Evolutionary conservation across 1,140 invertebrate genomes (phyloP).

Genomic region (Sarcophaga peregrina): DNA sequence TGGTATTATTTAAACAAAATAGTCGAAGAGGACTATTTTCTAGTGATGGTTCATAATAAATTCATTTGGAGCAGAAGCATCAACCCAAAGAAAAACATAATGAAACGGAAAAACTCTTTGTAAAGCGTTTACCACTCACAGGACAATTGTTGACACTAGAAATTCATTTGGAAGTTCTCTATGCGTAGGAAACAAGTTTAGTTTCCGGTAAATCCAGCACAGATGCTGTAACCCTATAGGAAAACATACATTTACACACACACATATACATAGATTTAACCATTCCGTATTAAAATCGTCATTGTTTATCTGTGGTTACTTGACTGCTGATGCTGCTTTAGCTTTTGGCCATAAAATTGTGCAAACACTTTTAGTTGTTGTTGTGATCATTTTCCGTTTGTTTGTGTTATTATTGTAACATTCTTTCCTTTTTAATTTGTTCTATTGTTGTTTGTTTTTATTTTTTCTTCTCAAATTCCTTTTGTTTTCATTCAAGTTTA

Average conservation of each 20-base stretch:
- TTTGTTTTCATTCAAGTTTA: no score
- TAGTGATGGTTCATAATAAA: no score
- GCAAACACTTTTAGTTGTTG: background rate
- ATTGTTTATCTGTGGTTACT: background rate
- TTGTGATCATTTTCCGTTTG: no score
- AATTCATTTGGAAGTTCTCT: background rate
- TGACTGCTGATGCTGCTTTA: background rate
- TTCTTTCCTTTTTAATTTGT: no score
- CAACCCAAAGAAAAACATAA: background rate
- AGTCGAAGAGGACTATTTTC: no score
- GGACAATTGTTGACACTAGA: background rate
- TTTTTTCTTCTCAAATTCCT: no score
- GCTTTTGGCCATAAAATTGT: slow-evolving; percentile 14
- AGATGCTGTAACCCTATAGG: background rate
- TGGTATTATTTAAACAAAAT: no score
- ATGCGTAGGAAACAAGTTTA: background rate
- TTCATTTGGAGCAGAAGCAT: background rate
- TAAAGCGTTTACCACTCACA: background rate
- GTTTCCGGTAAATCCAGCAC: background rate
- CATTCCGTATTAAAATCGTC: background rate
- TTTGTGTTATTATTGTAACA: no score
- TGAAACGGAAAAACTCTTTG: background rate
- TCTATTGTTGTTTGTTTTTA: no score
- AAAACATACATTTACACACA: background rate
- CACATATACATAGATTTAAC: background rate